Conservation (phyloP, 1,140 invertebrate species). For the Drosophila ambigua region DNA sequence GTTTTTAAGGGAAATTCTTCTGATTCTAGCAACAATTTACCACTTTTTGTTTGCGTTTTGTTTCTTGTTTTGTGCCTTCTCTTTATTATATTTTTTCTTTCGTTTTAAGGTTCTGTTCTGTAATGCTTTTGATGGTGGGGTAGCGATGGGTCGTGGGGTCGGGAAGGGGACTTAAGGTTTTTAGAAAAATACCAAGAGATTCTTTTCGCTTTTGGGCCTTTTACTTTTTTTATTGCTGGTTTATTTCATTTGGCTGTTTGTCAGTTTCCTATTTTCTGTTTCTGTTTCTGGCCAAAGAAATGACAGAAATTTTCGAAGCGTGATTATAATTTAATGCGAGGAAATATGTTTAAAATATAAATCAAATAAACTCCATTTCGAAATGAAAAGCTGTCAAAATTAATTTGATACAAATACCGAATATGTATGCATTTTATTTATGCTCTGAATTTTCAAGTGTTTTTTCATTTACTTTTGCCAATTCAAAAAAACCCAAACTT, state of each 20-base stretch:
- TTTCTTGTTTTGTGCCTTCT: slow-evolving; percentile 45
- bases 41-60: slow-evolving; percentile 58
- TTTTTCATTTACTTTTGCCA: slow-evolving; percentile 46
- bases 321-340: slow-evolving; percentile 38
- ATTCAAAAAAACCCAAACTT: slow-evolving; percentile 72
- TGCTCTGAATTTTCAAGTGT: slow-evolving; percentile 9
- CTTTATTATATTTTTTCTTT: slow-evolving; percentile 43
- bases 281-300: slow-evolving; percentile 45
- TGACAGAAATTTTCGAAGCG: slow-evolving; percentile 23
- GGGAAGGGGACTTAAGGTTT: slow-evolving; percentile 42
- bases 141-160: slow-evolving; percentile 24
- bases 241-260: slow-evolving; percentile 4
- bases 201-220: slow-evolving; percentile 41
- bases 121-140: slow-evolving; percentile 40
- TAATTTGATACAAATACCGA: slow-evolving; percentile 23
- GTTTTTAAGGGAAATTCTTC: slow-evolving; percentile 45
- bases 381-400: slow-evolving; percentile 36
- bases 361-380: slow-evolving; percentile 23
- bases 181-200: slow-evolving; percentile 70
- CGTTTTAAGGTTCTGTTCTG: slow-evolving; percentile 30
- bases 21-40: slow-evolving; percentile 72
- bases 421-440: slow-evolving; percentile 6
- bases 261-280: slow-evolving; percentile 31
- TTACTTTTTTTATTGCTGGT: slow-evolving; percentile 18
- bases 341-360: slow-evolving; percentile 10